Conservation (phyloP, 2,113 vertebrate species). For the Pterocles orientalis region DNA sequence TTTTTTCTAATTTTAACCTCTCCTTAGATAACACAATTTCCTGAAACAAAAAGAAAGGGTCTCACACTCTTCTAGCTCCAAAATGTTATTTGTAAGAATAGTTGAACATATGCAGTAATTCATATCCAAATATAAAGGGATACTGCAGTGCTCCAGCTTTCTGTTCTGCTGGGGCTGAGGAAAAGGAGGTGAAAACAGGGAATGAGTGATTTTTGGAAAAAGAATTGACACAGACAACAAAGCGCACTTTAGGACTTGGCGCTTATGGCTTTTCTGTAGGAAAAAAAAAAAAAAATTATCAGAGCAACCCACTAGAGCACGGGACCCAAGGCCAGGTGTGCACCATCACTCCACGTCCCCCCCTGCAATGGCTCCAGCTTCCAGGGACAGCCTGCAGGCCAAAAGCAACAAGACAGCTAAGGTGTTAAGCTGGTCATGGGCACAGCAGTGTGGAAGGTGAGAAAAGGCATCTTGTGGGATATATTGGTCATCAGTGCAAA, state of each 20-base stretch:
- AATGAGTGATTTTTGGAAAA: background rate
- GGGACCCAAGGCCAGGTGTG: rapidly evolving
- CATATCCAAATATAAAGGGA: background rate
- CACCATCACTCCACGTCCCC: background rate
- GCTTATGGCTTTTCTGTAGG: background rate
- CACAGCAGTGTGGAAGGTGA: background rate
- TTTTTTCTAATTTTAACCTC: slow-evolving; percentile 50
- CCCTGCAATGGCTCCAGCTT: rapidly evolving
- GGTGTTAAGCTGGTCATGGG: background rate
- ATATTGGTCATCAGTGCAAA: background rate
- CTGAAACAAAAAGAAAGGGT: background rate
- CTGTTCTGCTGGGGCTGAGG: background rate
- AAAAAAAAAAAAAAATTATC: background rate
- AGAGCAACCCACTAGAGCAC: background rate
- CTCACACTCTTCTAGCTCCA: background rate
- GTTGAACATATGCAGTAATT: rapidly evolving
- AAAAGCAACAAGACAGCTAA: background rate
- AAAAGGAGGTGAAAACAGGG: background rate
- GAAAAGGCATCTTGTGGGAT: rapidly evolving
- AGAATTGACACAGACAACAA: background rate
- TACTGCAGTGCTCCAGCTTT: background rate
- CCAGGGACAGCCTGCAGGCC: background rate
- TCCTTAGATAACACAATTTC: slow-evolving; percentile 39
- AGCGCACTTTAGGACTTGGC: rapidly evolving
- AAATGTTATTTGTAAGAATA: background rate